Conservation (phyloP, 2,797 vertebrate species). For the Orestias chungarensis region DNA sequence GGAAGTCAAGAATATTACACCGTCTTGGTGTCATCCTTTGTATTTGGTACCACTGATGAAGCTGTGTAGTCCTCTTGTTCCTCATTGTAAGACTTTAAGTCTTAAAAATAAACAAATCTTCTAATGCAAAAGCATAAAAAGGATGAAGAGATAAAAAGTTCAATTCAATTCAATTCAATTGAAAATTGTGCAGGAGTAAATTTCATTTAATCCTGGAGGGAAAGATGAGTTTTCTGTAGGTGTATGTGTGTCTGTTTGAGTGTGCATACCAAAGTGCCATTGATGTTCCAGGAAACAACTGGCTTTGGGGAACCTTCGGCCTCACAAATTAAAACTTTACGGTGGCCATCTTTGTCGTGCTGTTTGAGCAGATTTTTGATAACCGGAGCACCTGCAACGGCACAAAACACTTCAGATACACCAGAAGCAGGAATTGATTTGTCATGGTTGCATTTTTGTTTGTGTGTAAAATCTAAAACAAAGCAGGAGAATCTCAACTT, state of each 20-base stretch:
- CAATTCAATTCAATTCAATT: neutral
- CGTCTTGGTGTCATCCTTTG: no score
- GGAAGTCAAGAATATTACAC: neutral
- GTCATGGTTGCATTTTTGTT: constrained; percentile 3
- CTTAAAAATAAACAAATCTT: neutral
- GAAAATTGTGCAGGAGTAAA: constrained; percentile 7
- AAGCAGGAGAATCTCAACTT: neutral
- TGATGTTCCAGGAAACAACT: constrained; percentile 90
- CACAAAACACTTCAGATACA: constrained; percentile 36
- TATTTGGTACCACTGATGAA: neutral
- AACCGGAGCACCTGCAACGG: constrained; percentile 86
- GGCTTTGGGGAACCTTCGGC: constrained; percentile 95
- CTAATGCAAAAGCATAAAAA: neutral
- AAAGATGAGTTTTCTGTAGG: neutral
- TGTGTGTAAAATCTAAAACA: neutral
- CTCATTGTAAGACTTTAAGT: neutral
- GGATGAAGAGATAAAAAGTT: neutral
- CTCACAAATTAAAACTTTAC: constrained; percentile 88
- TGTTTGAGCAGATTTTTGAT: constrained; percentile 85
- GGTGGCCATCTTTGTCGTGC: constrained; percentile 77
- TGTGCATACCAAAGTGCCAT: constrained; percentile 77
- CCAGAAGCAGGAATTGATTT: constrained; percentile 19
- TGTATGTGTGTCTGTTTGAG: constrained; percentile 4
- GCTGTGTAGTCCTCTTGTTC: neutral
- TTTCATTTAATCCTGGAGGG: constrained; percentile 12